Evolutionary conservation across 2,888 invertebrate species (phyloP).

Genomic region (Chromoteleia sp.): DNA sequence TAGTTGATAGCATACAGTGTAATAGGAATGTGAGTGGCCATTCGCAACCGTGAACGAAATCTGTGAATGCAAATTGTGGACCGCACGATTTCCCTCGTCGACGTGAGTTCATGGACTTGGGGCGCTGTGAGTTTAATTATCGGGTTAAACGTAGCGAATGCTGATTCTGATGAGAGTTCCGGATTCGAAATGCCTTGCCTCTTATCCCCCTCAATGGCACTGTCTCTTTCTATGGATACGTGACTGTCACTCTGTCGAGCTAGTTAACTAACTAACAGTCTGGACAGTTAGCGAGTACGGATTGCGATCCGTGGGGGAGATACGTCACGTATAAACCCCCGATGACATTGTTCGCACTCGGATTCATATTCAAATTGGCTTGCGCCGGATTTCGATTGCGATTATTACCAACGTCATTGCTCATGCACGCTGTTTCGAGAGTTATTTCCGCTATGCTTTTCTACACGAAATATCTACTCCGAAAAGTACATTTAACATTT

Average conservation of each 20-base stretch:
- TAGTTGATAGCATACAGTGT: constrained; percentile 25
- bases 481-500: constrained; percentile 48
- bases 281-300: constrained; percentile 80
- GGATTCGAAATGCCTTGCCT: constrained; percentile 81
- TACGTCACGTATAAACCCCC: constrained; percentile 83
- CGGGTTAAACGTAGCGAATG: constrained; percentile 84
- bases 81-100: constrained; percentile 82
- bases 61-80: constrained; percentile 81
- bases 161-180: constrained; percentile 85
- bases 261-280: constrained; percentile 84
- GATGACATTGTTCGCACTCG: constrained; percentile 84
- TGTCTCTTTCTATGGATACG: constrained; percentile 76
- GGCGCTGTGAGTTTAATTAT: constrained; percentile 82
- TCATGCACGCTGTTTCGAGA: constrained; percentile 76
- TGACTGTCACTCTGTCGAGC: constrained; percentile 84
- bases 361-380: constrained; percentile 84
- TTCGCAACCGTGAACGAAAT: constrained; percentile 76
- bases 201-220: constrained; percentile 69
- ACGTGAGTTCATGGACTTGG: constrained; percentile 72
- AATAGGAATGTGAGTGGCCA: constrained; percentile 61
- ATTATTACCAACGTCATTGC: constrained; percentile 82
- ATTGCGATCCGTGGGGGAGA: constrained; percentile 83
- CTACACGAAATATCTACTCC: constrained; percentile 50
- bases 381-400: constrained; percentile 80
- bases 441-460: constrained; percentile 71